phyloP scores from a whole-genome alignment of 2,797 vertebrate genomes.

The Poecilia gillii region DNA sequence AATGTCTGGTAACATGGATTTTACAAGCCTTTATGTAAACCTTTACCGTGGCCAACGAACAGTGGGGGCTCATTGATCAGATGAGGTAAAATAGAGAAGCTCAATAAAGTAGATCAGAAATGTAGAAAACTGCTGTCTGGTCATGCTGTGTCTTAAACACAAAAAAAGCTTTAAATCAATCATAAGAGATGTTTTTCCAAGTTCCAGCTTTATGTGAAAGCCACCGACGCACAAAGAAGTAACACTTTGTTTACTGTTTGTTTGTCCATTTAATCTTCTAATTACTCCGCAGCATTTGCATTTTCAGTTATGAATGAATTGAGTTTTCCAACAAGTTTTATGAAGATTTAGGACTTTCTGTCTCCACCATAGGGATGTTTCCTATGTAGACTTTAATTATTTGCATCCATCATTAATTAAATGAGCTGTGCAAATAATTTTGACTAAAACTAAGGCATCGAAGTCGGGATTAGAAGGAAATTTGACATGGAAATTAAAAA shows the following conservation, averaged over 20 bases:
- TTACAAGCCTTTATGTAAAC: conserved; percentile 14
- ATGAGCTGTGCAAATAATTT: conserved; percentile 46
- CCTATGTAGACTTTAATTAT: conserved; percentile 44
- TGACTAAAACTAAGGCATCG: neutral
- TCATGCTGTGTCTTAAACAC: conserved; percentile 9
- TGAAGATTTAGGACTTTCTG: conserved; percentile 45
- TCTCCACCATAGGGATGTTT: conserved; percentile 42
- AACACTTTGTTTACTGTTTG: conserved; percentile 28
- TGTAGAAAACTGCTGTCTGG: conserved; percentile 14
- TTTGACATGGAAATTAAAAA: conserved; percentile 58
- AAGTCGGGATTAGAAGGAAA: conserved; percentile 7
- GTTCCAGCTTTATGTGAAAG: conserved; percentile 19
- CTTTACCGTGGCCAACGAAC: neutral
- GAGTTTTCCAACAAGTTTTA: conserved; percentile 43
- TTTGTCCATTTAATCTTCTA: conserved; percentile 43
- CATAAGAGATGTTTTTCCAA: neutral
- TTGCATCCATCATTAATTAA: conserved; percentile 39
- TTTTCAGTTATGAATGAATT: conserved; percentile 1
- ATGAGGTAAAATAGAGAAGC: conserved; percentile 7
- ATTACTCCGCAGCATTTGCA: conserved; percentile 40
- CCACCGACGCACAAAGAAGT: neutral
- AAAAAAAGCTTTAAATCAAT: conserved; percentile 7
- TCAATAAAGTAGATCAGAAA: conserved; percentile 13
- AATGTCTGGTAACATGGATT: neutral
- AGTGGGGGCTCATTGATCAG: conserved; percentile 10